Percentiles rank a stretch among this genome's conserved stretches.
These are phyloP conservation scores for Orchesella flavescens DNA, from an alignment of 2,888 invertebrate genomes.

Conservation along the genomic window DNA sequence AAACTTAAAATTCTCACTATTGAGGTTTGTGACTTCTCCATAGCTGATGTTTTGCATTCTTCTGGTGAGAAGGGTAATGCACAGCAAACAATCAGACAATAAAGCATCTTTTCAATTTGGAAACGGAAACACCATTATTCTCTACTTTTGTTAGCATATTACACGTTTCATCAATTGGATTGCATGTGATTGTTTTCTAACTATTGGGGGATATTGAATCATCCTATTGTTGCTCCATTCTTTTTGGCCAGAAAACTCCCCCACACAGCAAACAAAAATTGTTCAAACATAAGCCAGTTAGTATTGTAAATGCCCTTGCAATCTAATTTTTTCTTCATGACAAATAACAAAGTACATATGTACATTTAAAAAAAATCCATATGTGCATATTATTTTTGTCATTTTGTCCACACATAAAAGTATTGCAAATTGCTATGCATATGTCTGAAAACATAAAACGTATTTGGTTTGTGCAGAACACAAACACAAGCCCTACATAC, in stretches of 20 bases:
- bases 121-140: not conserved
- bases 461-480: conserved; percentile 4
- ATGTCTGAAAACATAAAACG: not conserved
- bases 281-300: not conserved
- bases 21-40: too few relatives aligned
- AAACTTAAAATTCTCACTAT: too few relatives aligned
- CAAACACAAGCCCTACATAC: conserved; percentile 28
- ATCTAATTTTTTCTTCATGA: conserved; percentile 27
- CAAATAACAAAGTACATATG: not conserved
- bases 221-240: conserved; percentile 38
- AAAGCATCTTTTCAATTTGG: too few relatives aligned
- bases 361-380: too few relatives aligned
- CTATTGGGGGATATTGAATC: conserved; percentile 44
- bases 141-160: not conserved
- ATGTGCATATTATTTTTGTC: too few relatives aligned
- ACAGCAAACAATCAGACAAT: too few relatives aligned
- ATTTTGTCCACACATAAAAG: not conserved
- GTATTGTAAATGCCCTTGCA: not conserved
- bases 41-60: too few relatives aligned
- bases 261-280: not conserved
- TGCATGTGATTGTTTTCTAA: conserved; percentile 54
- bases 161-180: not conserved
- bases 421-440: conserved; percentile 1
- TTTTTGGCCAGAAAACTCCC: conserved; percentile 19
- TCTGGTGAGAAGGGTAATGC: too few relatives aligned